Evolutionary conservation across 2,888 invertebrate genomes (phyloP), one percentile per base, ranked within the genome.

Genomic region (Polydrusus tereticollis): DNA sequence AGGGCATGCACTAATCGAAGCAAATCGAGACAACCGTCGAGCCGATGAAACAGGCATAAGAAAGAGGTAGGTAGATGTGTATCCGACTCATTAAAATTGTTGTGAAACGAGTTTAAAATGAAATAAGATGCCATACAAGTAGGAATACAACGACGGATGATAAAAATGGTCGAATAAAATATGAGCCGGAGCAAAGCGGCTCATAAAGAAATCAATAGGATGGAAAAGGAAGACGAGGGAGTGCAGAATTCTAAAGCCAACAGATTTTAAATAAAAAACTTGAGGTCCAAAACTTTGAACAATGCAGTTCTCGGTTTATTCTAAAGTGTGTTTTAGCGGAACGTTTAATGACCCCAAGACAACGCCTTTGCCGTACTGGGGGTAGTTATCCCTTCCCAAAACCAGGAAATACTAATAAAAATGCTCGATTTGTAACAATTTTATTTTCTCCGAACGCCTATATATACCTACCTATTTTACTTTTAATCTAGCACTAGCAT

Each of bases 61-160:
- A 63, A 45, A n/a, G 36, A 41, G 65, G 60, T 65, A 64, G 71
- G 64, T 64, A 71, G 62, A 33, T 68, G 67, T 66, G 60, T 67
- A 47, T 33, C 41, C 45, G 69, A 64, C 64, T 73, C 73, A 73
- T 73, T 73, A 73, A 73, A 73, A 73, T 73, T 73, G 73, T 73
- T 73, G 73, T 63, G 69, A 67, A 73, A 73, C 73, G 65, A 73
- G 69, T 73, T 73, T 73, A 73, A 69, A 73, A 72, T 68, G 72
- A 68, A 72, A 72, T 72, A 68, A 72, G 72, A 72, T 72, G 72
- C 70, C 70, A 57, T 70, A 65, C 70, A 41, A 47, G 69, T 69
- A 69, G 36, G 58, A 66, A 69, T 36, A 69, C 69, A 62, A 58
- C 52, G 20, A 66, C 57, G 66, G 20, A 66, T 65, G 59, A 52